These are phyloP conservation scores for Drosophila quadrilineata DNA, from an alignment of 1,140 invertebrate species.

Conservation along the genomic window DNA sequence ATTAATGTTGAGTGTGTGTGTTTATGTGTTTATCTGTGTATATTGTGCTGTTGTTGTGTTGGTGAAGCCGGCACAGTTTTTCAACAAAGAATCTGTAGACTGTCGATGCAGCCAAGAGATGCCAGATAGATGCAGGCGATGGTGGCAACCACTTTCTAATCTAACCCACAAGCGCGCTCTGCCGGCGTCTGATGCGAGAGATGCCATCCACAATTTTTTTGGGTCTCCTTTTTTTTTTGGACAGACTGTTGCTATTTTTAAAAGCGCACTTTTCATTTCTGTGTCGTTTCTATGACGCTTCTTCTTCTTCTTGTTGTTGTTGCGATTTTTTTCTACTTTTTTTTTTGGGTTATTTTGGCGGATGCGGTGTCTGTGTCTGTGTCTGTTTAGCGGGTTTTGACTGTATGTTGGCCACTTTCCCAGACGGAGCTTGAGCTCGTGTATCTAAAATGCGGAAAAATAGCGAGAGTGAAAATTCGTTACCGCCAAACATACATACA, in stretches of 20 bases:
- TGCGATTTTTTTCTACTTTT: slow-evolving; percentile 22
- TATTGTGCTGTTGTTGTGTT: background rate
- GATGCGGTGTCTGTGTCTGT: slow-evolving; percentile 35
- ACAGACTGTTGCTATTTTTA: slow-evolving; percentile 55
- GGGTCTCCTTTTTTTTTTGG: slow-evolving; percentile 33
- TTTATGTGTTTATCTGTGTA: slow-evolving; percentile 16
- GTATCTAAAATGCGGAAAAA: slow-evolving; percentile 62
- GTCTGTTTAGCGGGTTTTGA: too few relatives aligned
- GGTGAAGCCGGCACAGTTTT: slow-evolving; percentile 41
- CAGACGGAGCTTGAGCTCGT: too few relatives aligned
- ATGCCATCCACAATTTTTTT: slow-evolving; percentile 34
- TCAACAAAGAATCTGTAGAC: slow-evolving; percentile 45
- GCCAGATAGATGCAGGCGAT: slow-evolving; percentile 1
- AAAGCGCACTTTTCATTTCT: slow-evolving; percentile 51
- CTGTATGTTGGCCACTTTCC: slow-evolving; percentile 50
- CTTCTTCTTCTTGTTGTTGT: too few relatives aligned
- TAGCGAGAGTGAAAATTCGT: slow-evolving; percentile 66
- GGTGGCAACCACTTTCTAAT: slow-evolving; percentile 58
- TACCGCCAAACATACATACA: too few relatives aligned
- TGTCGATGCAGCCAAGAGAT: background rate
- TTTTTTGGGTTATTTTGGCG: slow-evolving; percentile 42
- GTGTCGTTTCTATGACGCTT: slow-evolving; percentile 28
- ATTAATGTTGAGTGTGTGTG: slow-evolving; percentile 34
- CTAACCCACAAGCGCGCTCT: slow-evolving; percentile 52
- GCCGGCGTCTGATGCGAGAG: slow-evolving; percentile 2